Evolutionary conservation across 2,113 vertebrate species (phyloP), one percentile per base, ranked within the genome.

Genomic region (Cygnus atratus): DNA sequence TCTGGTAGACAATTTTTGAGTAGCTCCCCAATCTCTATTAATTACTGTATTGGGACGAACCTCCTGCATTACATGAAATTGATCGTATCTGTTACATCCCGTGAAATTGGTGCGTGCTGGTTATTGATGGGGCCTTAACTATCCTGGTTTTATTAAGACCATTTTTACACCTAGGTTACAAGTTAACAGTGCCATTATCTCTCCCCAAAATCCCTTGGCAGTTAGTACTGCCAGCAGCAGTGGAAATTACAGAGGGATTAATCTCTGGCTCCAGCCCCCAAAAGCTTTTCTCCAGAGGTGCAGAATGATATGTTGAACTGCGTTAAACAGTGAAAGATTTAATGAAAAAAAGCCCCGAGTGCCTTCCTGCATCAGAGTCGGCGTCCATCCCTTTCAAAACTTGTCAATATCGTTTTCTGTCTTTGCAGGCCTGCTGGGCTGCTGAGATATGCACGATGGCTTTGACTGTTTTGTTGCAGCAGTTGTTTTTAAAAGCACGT

Each of bases 171-270:
- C 94, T 80, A 84, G 77, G 71, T 89, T 95, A 80, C 10, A 81
- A 96, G 82, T 93, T 96, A 92, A 89, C 80, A 90, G 80, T 24
- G 25, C 95, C 89, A 97, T 98, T 98, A 97, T 97, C 96, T 96
- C 95, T 88, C 91, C 92, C 82, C 83, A 89, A 89, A 97, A 97
- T 97, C 96, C 97, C 95, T 91, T 91, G 94, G 88, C 93, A 94
- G 96, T 97, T 97, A 94, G 95, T 93, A 96, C 95, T 35, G 94
- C 96, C 77, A 92, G 84, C 65, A 96, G 84, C 91, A 92, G 83
- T 95, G 94, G 97, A 97, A 97, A 98, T 97, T 97, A 97, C 91
- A 97, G 94, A 71, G 62, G 88, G 97, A 98, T 98, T 98, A 97
- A 98, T 98, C 96, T 97, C 94, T 94, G 97, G 67, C 90, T 86